Evolutionary conservation across 2,797 vertebrate species (phyloP), one percentile per base, ranked within the genome.

Genomic region (Pyrrhura leucotis): DNA sequence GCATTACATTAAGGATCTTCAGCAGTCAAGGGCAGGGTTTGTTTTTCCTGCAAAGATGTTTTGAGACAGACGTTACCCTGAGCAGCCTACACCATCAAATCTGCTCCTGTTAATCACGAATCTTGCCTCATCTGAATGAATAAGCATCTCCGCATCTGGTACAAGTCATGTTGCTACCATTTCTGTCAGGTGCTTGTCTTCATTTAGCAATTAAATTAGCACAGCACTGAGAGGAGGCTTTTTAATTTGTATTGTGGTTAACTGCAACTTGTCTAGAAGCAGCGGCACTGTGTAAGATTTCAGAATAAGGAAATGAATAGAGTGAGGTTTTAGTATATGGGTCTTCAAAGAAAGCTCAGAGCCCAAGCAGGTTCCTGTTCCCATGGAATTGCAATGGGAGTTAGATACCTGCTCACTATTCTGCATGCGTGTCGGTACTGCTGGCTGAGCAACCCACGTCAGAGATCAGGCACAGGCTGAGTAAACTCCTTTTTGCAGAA

Each of bases 191-290:
- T 79, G 73, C 44, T 92, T 72, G 50, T 94, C 93, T 95, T 83
- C 73, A 85, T 92, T 95, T 94, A 88, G 79, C 89, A 94, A 82
- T 93, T 89, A 92, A 92, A 85, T 63, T 33, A 92, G 91, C 53
- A 35, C 56, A 85, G 83, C 39, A 19, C 14, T 1, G 42, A 89
- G 66, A 72, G 20, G 23, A 66, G 35, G 74, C 14, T 84, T 84
- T 81, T 45, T 22, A n/a, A 16, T 79, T 90, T 72, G 74, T 63
- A 21, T 14, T 22, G 35, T 50, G 37, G 59, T 75, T 87, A 47
- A 48, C 84, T 67, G 22, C 8, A 61, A 63, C 44, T 45, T 39
- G 23, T 22, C 48, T 63, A 50, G 18, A 51, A 85, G 82, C 25
- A 90, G 47, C 6, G 73, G 56, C 35, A 59, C 22, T 13, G 35